A percentile compares a stretch with the other conserved stretches of the same genome.
Evolutionary conservation across 2,113 vertebrate species (phyloP).

Genomic region (Hirundichthys speculiger): DNA sequence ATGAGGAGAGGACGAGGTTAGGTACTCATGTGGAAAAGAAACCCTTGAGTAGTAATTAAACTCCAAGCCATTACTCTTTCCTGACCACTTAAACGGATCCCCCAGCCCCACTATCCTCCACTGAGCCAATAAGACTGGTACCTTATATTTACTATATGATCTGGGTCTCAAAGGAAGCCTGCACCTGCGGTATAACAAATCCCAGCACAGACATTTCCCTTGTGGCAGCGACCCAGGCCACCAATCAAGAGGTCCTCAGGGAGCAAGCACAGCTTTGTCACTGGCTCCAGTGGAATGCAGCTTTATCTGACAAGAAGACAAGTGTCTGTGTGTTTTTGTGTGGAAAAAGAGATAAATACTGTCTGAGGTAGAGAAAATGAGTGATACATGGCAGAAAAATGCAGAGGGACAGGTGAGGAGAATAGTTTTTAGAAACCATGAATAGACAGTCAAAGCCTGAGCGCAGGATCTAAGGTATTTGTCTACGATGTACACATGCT

Average conservation of each 20-base stretch:
- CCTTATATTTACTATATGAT: conserved; percentile 58
- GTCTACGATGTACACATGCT: conserved; percentile 12
- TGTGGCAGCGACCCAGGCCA: conserved; percentile 35
- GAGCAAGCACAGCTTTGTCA: conserved; percentile 15
- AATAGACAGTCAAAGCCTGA: conserved; percentile 33
- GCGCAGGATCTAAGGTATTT: conserved; percentile 29
- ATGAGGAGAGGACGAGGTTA: conserved; percentile 22
- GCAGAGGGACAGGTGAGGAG: conserved; percentile 16
- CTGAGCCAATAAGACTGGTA: conserved; percentile 44
- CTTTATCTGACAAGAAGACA: conserved; percentile 34
- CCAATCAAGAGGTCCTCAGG: conserved; percentile 44
- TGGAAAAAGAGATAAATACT: conserved; percentile 6
- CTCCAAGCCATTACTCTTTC: conserved; percentile 57
- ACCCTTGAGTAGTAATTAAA: conserved; percentile 64
- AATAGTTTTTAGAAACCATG: conserved; percentile 42
- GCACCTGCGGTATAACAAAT: conserved; percentile 26
- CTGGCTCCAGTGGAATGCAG: conserved; percentile 27
- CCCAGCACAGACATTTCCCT: conserved; percentile 45
- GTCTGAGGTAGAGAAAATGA: conserved; percentile 15
- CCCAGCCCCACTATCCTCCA: no score
- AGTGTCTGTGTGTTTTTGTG: conserved; percentile 10
- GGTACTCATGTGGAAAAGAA: conserved; percentile 55
- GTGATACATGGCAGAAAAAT: conserved; percentile 36
- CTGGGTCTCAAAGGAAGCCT: conserved; percentile 38
- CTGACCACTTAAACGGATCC: conserved; percentile 35